Evolutionary conservation across 2,888 invertebrate species (phyloP), one percentile per base, ranked within the genome.

Genomic region (Keiferia lycopersicella): DNA sequence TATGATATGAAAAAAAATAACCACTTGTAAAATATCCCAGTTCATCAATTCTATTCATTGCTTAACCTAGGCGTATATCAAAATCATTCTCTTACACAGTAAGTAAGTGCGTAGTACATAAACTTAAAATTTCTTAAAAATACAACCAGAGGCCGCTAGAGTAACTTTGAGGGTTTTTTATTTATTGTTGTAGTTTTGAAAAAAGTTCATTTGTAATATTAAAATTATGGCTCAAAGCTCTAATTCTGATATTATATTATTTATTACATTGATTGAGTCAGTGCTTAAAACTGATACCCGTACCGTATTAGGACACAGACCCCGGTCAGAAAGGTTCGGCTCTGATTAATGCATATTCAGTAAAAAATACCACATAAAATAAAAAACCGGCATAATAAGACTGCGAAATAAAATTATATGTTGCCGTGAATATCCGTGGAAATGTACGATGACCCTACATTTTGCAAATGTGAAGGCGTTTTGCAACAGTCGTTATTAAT

Each of bases 331-430:
- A 62, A 60, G 18, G 16, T 50, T 18, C 18, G 60, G 26, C 68
- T 70, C 69, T 75, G 73, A 77, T 75, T 75, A 75, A 75, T 75
- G 74, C 65, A 69, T 58, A 65, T 65, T 26, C 51, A 38, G 61
- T 64, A 66, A 67, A 69, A 75, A 73, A 72, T 66, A 65, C 64
- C 64, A 66, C 68, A 68, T 71, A 67, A 66, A 72, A 66, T 64
- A 68, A 68, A 59, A 68, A 62, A 65, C 53, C 65, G n/a, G 59
- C 63, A 72, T 69, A 73, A 71, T 67, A 65, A 69, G 63, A 61
- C 64, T 66, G 65, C 64, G 61, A 65, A 62, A 67, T 67, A 39
- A 69, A 74, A 72, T 71, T 72, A 70, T 71, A 67, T 68, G 67
- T 65, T 67, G 16, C 45, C 14, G 45, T 18, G 30, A n/a, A 50